Evolutionary conservation across 2,113 vertebrate genomes (phyloP).

Genomic region (Colinus virginianus): DNA sequence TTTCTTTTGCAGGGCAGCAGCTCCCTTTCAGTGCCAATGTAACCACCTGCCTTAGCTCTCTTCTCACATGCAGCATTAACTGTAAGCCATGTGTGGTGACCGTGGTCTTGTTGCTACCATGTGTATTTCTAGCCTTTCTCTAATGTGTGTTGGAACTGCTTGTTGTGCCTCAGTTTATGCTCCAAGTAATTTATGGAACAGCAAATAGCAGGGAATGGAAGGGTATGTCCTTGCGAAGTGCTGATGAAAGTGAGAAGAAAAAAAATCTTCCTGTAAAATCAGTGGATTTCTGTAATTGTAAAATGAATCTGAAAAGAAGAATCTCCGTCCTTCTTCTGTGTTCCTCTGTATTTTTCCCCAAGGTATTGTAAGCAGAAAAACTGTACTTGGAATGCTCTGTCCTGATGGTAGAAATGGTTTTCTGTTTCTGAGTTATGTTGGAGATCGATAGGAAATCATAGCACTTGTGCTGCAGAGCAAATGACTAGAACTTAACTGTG

Average conservation of each 20-base stretch:
- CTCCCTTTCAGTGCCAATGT: fast-evolving
- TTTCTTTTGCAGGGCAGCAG: not conserved
- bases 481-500: not conserved
- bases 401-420: not conserved
- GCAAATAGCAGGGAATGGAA: not conserved
- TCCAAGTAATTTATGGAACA: not conserved
- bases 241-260: not conserved
- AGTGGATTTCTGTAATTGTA: not conserved
- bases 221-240: not conserved
- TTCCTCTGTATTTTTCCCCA: not conserved
- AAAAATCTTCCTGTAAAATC: not conserved
- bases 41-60: fast-evolving
- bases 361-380: not conserved
- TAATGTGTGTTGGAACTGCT: not conserved
- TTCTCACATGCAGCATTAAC: not conserved
- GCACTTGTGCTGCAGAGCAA: not conserved
- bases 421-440: not conserved
- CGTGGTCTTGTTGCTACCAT: not conserved
- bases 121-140: not conserved
- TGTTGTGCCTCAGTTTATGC: not conserved
- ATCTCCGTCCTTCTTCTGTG: not conserved
- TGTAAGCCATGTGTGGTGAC: not conserved
- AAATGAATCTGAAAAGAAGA: not conserved
- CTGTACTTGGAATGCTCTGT: not conserved
- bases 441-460: not conserved